Base-by-base conservation (phyloP, 2,113 vertebrate genomes). In the Illadopsis cleaveri region DNA sequence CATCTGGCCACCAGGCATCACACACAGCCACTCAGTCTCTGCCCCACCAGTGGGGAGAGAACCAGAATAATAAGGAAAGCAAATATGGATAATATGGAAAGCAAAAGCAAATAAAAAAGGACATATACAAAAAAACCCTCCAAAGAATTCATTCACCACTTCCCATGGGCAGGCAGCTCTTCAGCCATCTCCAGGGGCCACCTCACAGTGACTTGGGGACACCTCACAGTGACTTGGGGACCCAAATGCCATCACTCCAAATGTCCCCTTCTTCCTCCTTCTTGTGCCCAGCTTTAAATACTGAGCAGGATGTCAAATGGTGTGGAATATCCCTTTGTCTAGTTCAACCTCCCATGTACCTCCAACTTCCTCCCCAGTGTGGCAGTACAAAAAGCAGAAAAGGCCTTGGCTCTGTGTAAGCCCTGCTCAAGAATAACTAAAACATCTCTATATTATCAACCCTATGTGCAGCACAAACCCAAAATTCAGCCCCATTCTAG, bases 141-240 rank as follows among this genome's bases (percentile, higher is more conserved):
- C 17, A 8, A 51, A 68, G 2, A 77, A 60, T 68, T 51, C 1
- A 86, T 51, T 51, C 21, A 44, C 11, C 17, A 44, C 4, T 60
- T 77, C 33, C 33, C 31, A 23, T 19, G 27, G 9, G 33, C 33
- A 51, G 27, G 22, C 27, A 77, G 37, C 7, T 77, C 33, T 68
- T 68, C 45, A 60, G 37, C 37, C 37, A 37, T 44, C 37, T 68
- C 21, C 31, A 58, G 40, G 25, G 18, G 7, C 9, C 5, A 25
- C 7, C 5, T 76, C 61, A 15, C 3, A 0, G 25, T 86, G 44
- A 58, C 37, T 24, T 75, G 12, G 3, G 15, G 12, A n/a, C 20
- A 1, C 9, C 53, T 44, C 71, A 51, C 0, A 0, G 25, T 86
- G 44, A 58, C 37, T 24, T 75, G 12, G 3, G 15, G 12, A n/a